Conservation (phyloP, 53 echinoderm and acorn worm genomes). For the Crossaster papposus region DNA sequence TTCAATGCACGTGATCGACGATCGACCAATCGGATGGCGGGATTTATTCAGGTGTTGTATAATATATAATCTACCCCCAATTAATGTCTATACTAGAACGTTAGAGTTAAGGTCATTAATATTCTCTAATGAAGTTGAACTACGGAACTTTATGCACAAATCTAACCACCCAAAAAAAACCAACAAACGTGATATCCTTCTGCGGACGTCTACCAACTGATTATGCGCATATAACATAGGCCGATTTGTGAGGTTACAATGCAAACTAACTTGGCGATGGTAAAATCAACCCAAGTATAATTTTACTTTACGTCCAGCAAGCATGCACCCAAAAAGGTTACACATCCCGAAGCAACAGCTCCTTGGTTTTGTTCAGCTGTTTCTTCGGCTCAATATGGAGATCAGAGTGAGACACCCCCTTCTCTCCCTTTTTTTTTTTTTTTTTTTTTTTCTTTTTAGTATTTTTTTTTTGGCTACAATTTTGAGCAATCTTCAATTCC, state of each 20-base stretch:
- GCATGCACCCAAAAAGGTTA: background rate
- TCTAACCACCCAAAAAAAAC: too few species aligned
- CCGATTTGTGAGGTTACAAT: background rate
- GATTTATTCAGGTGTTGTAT: too few species aligned
- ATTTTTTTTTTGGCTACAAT: constrained; percentile 25
- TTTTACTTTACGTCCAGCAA: background rate
- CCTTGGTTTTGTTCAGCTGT: constrained; percentile 49
- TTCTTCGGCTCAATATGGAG: constrained; percentile 31
- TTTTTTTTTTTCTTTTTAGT: background rate
- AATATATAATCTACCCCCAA: too few species aligned
- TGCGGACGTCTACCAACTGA: too few species aligned
- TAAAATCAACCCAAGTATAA: constrained; percentile 2
- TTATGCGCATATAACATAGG: background rate
- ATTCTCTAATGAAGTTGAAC: too few species aligned
- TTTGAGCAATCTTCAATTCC: constrained; percentile 42
- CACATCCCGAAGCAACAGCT: constrained; percentile 14
- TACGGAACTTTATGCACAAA: too few species aligned
- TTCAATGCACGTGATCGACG: too few species aligned
- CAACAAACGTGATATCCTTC: too few species aligned
- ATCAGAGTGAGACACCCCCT: constrained; percentile 10
- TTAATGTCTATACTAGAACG: too few species aligned
- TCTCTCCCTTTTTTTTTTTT: background rate
- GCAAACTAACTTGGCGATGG: background rate
- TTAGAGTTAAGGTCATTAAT: too few species aligned
- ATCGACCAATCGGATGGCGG: too few species aligned